Evolutionary conservation across 2,113 vertebrate species (phyloP), one percentile per base, ranked within the genome.

Genomic region (Nothobranchius kuhntae): DNA sequence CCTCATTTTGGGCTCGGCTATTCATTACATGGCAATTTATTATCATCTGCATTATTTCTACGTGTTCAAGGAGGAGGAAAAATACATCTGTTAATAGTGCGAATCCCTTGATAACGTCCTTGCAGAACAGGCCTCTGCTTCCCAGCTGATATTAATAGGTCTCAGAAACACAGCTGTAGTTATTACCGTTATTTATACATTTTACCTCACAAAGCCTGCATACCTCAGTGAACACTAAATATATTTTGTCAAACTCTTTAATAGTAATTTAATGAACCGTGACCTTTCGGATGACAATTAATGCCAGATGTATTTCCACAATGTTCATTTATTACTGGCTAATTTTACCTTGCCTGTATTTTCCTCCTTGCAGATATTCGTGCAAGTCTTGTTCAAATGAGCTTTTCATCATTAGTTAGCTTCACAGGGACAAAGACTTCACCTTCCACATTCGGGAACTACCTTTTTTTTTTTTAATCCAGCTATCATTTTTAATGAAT

Each of bases 241-340:
- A 89, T 82, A 90, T 90, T 89, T 84, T 62, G 82, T 89, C 86
- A 87, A 86, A 89, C 83, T 84, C 81, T 89, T 89, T 82, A 90
- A 91, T 91, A 80, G 84, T 91, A 84, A 90, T 86, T 84, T 89
- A 91, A 91, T 92, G 89, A 92, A 90, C 81, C 89, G 75, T 91
- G 84, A 84, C 84, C 84, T 87, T 77, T 3, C 80, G 71, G 75
- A 88, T 71, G 85, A 91, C 87, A 91, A 91, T 88, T 89, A 91
- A 90, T 91, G 86, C 82, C 84, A 74, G 80, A 87, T 85, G 79
- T 86, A 88, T 88, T 87, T 75, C 75, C 73, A 72, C 83, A 65
- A 44, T 83, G 76, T 88, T 89, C 88, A 90, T 90, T 91, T 91
- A 87, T 89, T 75, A 89, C 83, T 61, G 71, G 75, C 86, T 87